Percentiles rank a stretch among this genome's conserved stretches.
Conservation (phyloP, 2,113 vertebrate genomes). For the human (Homo sapiens) region GRCh38 chr4:48194501-48195000, state of each 20-base stretch:
- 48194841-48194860: background rate
- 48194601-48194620: background rate
- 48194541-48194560: background rate
- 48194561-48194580: background rate
- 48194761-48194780: background rate
- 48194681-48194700: background rate
- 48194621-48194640: no score
- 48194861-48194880: background rate
- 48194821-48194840: background rate
- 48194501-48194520: background rate
- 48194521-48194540: background rate
- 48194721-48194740: background rate
- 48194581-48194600: background rate
- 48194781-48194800: background rate
- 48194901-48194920: background rate
- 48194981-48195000: background rate
- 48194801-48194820: background rate
- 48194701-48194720: background rate
- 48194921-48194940: background rate
- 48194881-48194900: background rate
- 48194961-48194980: constrained; percentile 10
- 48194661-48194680: background rate
- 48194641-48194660: background rate
- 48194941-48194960: background rate
- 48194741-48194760: background rate